Evolutionary conservation across 2,888 invertebrate genomes (phyloP), one percentile per base, ranked within the genome.

Genomic region (Synanthedon vespiformis): DNA sequence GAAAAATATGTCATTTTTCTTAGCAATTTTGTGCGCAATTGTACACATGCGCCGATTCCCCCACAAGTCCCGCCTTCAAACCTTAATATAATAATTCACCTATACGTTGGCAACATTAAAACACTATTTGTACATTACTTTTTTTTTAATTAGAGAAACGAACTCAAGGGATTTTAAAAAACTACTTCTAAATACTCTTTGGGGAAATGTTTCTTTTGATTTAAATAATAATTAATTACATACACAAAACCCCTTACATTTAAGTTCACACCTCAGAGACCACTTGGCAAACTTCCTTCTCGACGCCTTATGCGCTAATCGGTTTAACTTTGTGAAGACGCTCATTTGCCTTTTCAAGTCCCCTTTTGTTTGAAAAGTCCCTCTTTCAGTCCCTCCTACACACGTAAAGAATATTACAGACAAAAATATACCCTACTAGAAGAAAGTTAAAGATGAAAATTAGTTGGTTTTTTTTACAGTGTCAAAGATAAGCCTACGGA

Each of bases 321-420:
- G 71, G 72, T 70, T 72, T 62, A 72, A 74, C 72, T 73, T 73
- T 78, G 67, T 69, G 70, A 78, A 80, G 76, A 78, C 65, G 68
- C 65, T 74, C 74, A 72, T 81, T 81, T 75, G 74, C 76, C 77
- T 72, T 80, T 81, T 72, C 67, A 71, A 66, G 74, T 61, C 61
- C 18, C 16, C 18, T 40, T 41, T 51, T 51, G 40, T 40, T 13
- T 51, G 51, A 14, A 34, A 34, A 27, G 49, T 50, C 27, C 8
- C 16, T 18, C 60, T 70, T 82, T 81, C 80, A 67, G 63, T 60
- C 67, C 67, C 63, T 59, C 58, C 60, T 61, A 58, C 58, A 55
- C 55, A 51, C 54, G 55, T 54, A 55, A 54, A 56, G 53, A 60
- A 57, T 61, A 59, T 60, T 60, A 61, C 62, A 62, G 58, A 61